Base-by-base conservation (phyloP, 2,113 vertebrate genomes). In the Otis tarda region DNA sequence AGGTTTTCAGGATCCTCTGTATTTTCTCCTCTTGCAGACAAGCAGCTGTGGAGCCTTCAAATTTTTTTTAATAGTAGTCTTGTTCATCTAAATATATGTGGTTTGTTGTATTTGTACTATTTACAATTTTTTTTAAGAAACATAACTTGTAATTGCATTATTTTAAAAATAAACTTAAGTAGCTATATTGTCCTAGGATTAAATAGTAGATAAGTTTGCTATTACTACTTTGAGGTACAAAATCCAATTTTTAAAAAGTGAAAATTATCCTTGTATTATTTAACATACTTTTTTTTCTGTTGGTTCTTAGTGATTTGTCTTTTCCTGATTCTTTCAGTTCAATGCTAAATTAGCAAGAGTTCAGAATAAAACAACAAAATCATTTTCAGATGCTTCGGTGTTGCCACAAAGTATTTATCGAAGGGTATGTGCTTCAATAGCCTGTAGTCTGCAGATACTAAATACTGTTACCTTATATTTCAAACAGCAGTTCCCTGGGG, bases 331-430 rank as follows among this genome's bases (percentile, higher is more conserved):
- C 45, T 88, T 97, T 93, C 97, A 99, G 99, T 99, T 99, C 97
- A 98, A 98, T 84, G 98, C 98, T 22, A 99, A 99, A 94, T 96
- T 99, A 87, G 98, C 98, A 94, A 98, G 97, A 97, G 94, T 98
- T 90, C 98, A 99, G 96, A 98, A 96, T 53, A 98, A 98, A 79
- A 92, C 97, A 83, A 89, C 95, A 90, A 97, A 97, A 94, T 93
- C 90, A 21, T 98, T 98, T 92, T 93, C 97, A 18, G 96, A 97
- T 9, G 93, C 98, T 53, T 94, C 92, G 73, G 91, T 93, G 27
- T 94, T 98, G n/a, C 98, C 98, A 41, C 98, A 98, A 64, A 99
- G 98, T 63, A 98, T 99, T 97, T 99, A 98, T 94, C 98, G 98
- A 98, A 98, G 98, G 98, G 99, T 99, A 98, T 63, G 98, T 98